Evolutionary conservation across 1,140 invertebrate genomes (phyloP).

Genomic region (Diuraphis noxia): DNA sequence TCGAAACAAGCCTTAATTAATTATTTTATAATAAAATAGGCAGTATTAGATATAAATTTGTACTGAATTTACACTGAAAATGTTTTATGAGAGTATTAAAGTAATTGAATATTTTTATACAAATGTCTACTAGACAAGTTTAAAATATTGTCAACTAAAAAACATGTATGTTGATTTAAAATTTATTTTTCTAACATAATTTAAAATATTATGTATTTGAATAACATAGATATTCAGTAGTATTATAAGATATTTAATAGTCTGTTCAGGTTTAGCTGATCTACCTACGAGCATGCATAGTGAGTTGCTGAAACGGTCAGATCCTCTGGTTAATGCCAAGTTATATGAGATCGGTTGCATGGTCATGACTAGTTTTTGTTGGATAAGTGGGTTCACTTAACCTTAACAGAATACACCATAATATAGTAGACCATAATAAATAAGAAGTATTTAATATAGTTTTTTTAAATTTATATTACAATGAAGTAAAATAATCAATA

Average conservation of each 20-base stretch:
- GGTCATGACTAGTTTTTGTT: too few species aligned
- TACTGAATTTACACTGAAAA: neutral
- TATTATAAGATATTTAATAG: neutral
- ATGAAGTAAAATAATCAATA: neutral
- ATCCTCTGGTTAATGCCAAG: too few species aligned
- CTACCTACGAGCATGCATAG: too few species aligned
- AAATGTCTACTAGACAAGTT: neutral
- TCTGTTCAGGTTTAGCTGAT: too few species aligned
- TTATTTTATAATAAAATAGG: neutral
- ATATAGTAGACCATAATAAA: neutral
- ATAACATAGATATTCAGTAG: neutral
- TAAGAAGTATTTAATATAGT: neutral
- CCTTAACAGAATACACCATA: neutral
- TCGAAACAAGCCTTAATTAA: neutral
- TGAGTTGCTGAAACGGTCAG: too few species aligned
- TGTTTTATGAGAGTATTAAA: neutral
- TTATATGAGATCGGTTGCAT: too few species aligned
- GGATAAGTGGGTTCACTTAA: too few species aligned
- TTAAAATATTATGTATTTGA: too few species aligned
- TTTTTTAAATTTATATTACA: conserved; percentile 22
- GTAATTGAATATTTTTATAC: neutral
- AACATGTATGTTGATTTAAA: neutral
- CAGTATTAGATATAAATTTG: neutral
- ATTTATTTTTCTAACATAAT: too few species aligned
- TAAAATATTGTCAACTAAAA: neutral